Base-by-base conservation (phyloP, 2,888 invertebrate genomes). In the Ptilodon capucinus region DNA sequence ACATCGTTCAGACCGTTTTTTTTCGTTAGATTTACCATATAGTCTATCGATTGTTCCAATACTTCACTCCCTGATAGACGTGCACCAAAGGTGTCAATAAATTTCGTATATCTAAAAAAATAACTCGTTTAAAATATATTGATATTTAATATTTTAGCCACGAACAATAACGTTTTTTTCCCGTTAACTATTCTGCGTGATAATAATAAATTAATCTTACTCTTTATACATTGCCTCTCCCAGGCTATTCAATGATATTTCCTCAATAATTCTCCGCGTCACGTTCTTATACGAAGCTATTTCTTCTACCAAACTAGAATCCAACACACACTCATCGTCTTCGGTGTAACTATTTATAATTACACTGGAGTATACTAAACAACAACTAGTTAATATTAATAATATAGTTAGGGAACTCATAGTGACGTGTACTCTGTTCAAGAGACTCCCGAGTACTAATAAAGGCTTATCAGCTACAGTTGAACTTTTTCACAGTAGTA, bases 31-130 rank as follows among this genome's bases (percentile, higher is more conserved):
- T 81, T 78, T 65, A 81, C 70, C 88, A 94, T 92, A 63, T 93
- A 92, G 76, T 95, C 93, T 54, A 95, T 95, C 0, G 95, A 83
- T 34, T 89, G 76, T 75, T 95, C 95, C 40, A 95, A 81, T 46
- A 79, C 84, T 42, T 88, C 67, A 0, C 93, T 91, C 0, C 95
- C 95, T 0, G 94, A 81, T 23, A 92, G 81, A 46, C 95, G 85
- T 9, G 92, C 84, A 0, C 95, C 95, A 77, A 94, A 95, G 38
- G 81, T 92, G 35, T 84, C 84, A 40, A 86, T 80, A 25, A 85
- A 84, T 14, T 64, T 52, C 14, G 68, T 60, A 42, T 81, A 84
- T 44, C 84, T 84, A 52, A 23, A 72, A 74, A 8, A 9, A 16
- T 16, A 13, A 7, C 14, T 25, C 8, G 0, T 8, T 9, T 3